Percentiles rank a stretch among this genome's conserved stretches.
Conservation (phyloP, 2,797 vertebrate species). For the Gymnothorax reevesii region DNA sequence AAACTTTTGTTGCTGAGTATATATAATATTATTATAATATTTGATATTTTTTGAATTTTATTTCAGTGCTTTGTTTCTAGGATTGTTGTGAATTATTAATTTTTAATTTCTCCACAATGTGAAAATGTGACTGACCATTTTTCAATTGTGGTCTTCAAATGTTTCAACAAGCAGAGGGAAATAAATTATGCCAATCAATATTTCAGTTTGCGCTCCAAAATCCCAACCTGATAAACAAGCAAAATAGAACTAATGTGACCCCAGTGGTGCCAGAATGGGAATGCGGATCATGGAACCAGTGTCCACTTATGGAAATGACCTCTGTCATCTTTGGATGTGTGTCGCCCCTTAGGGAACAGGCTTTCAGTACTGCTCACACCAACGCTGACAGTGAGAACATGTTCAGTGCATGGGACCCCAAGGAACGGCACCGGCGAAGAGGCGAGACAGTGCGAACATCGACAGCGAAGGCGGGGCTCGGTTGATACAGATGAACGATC, state of each 20-base stretch:
- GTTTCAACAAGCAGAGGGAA: constrained; percentile 2
- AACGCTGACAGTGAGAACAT: not conserved
- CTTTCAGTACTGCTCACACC: not conserved
- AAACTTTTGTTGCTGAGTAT: no score
- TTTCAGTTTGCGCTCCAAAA: not conserved
- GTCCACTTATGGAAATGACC: not conserved
- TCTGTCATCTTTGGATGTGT: not conserved
- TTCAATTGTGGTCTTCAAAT: not conserved
- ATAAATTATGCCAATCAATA: not conserved
- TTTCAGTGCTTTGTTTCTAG: no score
- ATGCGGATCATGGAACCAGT: not conserved
- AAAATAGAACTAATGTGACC: no score
- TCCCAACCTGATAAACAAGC: not conserved
- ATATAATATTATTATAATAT: no score
- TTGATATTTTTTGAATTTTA: no score
- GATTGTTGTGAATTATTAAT: no score
- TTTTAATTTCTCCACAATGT: no score
- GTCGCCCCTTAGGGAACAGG: not conserved
- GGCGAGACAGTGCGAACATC: not conserved
- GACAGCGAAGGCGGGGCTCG: not conserved
- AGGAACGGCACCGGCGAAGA: not conserved
- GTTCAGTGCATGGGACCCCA: not conserved
- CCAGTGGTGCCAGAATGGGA: constrained; percentile 8
- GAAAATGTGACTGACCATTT: no score
- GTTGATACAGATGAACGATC: not conserved